phyloP scores from a whole-genome alignment of 1,140 invertebrate genomes.

The Cyphomyrmex costatus region DNA sequence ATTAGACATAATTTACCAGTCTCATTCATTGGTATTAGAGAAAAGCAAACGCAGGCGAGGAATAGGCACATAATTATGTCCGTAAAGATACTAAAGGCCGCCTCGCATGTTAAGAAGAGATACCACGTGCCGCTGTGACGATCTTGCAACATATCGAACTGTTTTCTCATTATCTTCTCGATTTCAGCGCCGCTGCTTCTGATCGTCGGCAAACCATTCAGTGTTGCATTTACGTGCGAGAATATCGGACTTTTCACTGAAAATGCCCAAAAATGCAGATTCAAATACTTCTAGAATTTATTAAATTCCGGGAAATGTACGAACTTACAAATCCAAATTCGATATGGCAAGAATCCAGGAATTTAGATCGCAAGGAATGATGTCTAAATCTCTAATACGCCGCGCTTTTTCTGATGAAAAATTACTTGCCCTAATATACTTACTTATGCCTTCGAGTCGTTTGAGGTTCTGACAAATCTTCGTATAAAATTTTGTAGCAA shows the following conservation, averaged over 20 bases:
- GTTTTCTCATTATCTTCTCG: conserved; percentile 89
- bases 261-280: conserved; percentile 57
- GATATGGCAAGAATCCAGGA: background rate
- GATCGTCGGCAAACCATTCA: conserved; percentile 94
- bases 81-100: conserved; percentile 86
- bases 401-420: too few species aligned
- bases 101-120: conserved; percentile 87
- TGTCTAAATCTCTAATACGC: too few species aligned
- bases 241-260: conserved; percentile 93
- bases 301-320: background rate
- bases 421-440: too few species aligned
- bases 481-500: too few species aligned
- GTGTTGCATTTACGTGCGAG: conserved; percentile 92
- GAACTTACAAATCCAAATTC: background rate
- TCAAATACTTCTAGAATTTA: background rate
- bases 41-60: conserved; percentile 78
- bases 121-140: conserved; percentile 90
- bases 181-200: conserved; percentile 89
- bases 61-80: conserved; percentile 79
- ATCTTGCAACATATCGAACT: conserved; percentile 91
- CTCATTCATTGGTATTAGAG: conserved; percentile 83
- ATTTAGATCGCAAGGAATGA: background rate
- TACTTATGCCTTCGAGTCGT: too few species aligned
- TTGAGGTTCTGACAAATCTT: too few species aligned
- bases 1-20: conserved; percentile 68